Percentiles rank a stretch among this genome's conserved stretches.
These are phyloP conservation scores for Euzophera pinguis DNA, from an alignment of 2,888 invertebrate species.

Conservation along the genomic window DNA sequence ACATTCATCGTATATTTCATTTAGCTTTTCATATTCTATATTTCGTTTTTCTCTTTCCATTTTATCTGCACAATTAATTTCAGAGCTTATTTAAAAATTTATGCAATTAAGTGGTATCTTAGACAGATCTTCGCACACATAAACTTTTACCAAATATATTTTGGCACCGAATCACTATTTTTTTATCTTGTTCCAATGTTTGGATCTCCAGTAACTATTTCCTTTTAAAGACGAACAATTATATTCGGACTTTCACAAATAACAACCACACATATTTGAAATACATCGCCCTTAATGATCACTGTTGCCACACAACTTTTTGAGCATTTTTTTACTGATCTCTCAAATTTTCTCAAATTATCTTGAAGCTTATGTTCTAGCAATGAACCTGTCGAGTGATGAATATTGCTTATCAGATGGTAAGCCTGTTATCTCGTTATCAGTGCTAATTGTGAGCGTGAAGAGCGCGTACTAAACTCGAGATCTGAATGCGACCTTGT, in stretches of 20 bases:
- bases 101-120: neutral
- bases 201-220: too few species aligned
- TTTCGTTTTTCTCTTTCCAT: conserved; percentile 15
- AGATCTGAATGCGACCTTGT: conserved; percentile 37
- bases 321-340: neutral
- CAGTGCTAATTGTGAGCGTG: conserved; percentile 41
- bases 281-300: too few species aligned
- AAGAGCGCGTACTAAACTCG: conserved; percentile 32
- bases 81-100: too few species aligned
- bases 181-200: neutral
- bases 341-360: conserved; percentile 6
- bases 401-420: conserved; percentile 26
- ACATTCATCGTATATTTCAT: conserved; percentile 64
- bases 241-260: too few species aligned
- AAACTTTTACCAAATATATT: neutral
- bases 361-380: neutral
- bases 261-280: too few species aligned
- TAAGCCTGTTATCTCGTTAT: conserved; percentile 32
- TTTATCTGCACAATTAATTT: too few species aligned
- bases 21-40: conserved; percentile 51
- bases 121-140: neutral
- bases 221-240: too few species aligned
- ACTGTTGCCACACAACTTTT: too few species aligned
- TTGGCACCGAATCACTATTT: neutral
- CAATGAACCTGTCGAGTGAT: neutral